These are phyloP conservation scores for Florisuga fusca DNA, from an alignment of 2,797 vertebrate species.

Conservation along the genomic window DNA sequence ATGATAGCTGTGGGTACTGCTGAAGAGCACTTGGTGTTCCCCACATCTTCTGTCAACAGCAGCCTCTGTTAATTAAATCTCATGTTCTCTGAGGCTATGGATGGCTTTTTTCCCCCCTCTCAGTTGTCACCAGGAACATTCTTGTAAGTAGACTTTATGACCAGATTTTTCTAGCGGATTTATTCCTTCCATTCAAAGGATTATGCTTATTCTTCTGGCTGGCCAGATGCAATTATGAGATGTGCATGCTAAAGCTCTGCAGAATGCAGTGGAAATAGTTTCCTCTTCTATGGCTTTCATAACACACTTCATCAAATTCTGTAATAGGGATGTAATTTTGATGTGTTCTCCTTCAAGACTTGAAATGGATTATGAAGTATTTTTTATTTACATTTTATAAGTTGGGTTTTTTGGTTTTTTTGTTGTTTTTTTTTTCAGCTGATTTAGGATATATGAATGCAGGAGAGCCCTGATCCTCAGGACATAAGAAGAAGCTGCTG, in stretches of 20 bases:
- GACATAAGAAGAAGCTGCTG: not conserved
- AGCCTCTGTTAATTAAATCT: conserved; percentile 1
- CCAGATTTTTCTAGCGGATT: not conserved
- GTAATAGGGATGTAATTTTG: not conserved
- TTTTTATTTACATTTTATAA: not conserved
- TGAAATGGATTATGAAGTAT: fast-evolving
- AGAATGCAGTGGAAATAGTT: not conserved
- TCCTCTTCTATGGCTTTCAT: not conserved
- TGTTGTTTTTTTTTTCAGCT: not conserved
- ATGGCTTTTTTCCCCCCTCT: fast-evolving
- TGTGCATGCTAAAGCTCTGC: not conserved
- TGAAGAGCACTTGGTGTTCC: not conserved
- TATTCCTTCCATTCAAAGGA: not conserved
- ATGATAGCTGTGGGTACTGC: not conserved
- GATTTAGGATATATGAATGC: not conserved
- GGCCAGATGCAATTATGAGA: not conserved
- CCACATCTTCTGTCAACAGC: not conserved
- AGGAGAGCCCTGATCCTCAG: not conserved
- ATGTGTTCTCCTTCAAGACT: not conserved
- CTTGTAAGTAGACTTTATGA: not conserved
- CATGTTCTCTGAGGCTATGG: not conserved
- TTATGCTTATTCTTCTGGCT: not conserved
- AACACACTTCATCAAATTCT: not conserved
- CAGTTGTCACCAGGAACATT: not conserved
- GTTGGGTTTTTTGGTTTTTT: no score